phyloP scores from a whole-genome alignment of 2,113 vertebrate species.

The Aspidoscelis tigris region DNA sequence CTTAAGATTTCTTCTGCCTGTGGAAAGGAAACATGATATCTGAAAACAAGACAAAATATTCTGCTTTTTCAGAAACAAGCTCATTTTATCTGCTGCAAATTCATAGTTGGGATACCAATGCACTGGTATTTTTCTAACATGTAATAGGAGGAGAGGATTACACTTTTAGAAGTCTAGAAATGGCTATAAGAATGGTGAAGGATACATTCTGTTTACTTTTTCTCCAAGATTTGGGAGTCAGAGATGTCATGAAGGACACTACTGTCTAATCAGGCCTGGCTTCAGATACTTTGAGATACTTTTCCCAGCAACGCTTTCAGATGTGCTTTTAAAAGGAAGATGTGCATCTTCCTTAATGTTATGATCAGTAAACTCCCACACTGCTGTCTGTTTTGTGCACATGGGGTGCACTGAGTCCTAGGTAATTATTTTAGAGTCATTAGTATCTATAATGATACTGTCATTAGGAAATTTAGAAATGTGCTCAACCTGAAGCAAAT shows the following conservation, averaged over 20 bases:
- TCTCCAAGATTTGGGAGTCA: background rate
- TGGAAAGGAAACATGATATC: conserved; percentile 38
- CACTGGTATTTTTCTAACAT: background rate
- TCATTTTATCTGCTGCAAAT: background rate
- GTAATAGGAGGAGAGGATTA: background rate
- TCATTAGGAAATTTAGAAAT: background rate
- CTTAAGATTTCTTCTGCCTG: conserved; percentile 94
- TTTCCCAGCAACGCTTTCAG: background rate
- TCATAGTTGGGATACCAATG: background rate
- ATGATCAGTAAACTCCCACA: no score
- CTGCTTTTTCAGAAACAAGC: no score
- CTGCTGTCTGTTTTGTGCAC: no score
- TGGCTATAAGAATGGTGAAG: background rate
- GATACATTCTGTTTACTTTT: background rate
- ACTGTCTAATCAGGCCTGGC: background rate
- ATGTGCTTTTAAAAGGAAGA: background rate
- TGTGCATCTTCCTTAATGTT: background rate
- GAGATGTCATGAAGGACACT: background rate
- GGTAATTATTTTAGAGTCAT: background rate
- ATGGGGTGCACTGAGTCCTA: background rate
- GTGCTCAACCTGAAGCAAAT: conserved; percentile 7
- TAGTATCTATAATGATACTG: background rate
- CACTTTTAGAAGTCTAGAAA: background rate
- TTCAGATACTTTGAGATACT: background rate
- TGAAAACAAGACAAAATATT: background rate